Evolutionary conservation across 1,140 invertebrate genomes (phyloP), one percentile per base, ranked within the genome.

Genomic region (Drosophila burlai): DNA sequence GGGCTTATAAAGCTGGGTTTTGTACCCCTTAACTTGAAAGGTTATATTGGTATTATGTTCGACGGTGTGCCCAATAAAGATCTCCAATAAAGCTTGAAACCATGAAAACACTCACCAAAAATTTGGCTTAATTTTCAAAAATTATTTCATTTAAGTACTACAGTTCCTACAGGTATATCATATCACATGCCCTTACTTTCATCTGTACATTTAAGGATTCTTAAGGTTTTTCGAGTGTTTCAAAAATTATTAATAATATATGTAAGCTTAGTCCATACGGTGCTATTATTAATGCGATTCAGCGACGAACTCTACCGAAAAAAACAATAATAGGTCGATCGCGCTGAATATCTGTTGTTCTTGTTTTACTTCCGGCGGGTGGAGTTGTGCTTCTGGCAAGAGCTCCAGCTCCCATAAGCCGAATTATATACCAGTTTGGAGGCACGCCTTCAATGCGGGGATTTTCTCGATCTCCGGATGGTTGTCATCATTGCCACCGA

Each of bases 401-500:
- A n/a, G 24, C 31, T 26, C 11, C 26, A 36, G 36, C 18, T 15
- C 11, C 29, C 16, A 45, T 31, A 38, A n/a, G 9, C 55, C 59
- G 15, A 13, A 61, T 21, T 36, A 15, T 15, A 34, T 61, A 47
- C 15, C 55, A 34, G 52, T 40, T 67, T 52, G 10, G 46, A 72
- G 31, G 31, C 18, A 21, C 15, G 50, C 10, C 15, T 40, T 1
- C 21, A 10, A 42, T 40, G 24, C 18, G 47, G 54, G 54, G 21
- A 40, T 16, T 47, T 60, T 43, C 43, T 21, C 10, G 13, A 55
- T 71, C 18, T 26, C 34, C 16, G 31, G 31, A 54, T 24, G 58
- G 47, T 46, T 50, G 50, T 65, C 68, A 77, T 77, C 76, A 66
- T 52, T 49, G n/a, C 6, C 55, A 77, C 10, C 46, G 26, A 24